Conservation (phyloP, 2,888 invertebrate genomes). For the Barypeithes pellucidus region DNA sequence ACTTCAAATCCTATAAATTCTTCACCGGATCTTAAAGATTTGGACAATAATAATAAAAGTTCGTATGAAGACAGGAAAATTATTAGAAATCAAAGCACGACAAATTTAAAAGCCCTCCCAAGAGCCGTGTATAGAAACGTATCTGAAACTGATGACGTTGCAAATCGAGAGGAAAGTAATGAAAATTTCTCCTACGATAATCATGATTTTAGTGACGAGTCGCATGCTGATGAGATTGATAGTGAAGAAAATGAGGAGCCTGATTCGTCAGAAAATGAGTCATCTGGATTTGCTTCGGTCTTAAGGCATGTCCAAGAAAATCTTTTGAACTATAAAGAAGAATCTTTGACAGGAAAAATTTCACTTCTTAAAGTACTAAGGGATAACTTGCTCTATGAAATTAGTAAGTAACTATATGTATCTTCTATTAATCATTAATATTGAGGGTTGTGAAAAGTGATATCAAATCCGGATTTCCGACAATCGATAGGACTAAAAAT, state of each 20-base stretch:
- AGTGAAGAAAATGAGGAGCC: slow-evolving; percentile 25
- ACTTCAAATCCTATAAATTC: not conserved
- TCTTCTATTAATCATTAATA: too few species aligned
- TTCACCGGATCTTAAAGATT: not conserved
- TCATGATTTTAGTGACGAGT: too few species aligned
- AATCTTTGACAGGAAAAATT: slow-evolving; percentile 72
- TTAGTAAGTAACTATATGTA: slow-evolving; percentile 73
- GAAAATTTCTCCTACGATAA: not conserved
- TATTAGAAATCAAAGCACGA: not conserved
- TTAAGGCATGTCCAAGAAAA: slow-evolving; percentile 64
- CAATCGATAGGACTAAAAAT: too few species aligned
- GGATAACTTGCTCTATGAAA: slow-evolving; percentile 76
- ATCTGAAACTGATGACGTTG: not conserved
- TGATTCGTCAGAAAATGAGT: slow-evolving; percentile 15
- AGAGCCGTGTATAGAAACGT: not conserved
- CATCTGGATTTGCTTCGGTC: slow-evolving; percentile 57
- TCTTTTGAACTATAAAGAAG: slow-evolving; percentile 68
- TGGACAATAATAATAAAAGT: not conserved
- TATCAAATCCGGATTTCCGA: too few species aligned
- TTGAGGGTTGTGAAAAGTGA: too few species aligned
- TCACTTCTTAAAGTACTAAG: slow-evolving; percentile 75
- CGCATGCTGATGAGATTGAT: slow-evolving; percentile 1
- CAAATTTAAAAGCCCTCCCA: not conserved
- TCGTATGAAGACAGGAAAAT: not conserved
- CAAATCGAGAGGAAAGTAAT: too few species aligned